Percentiles rank a stretch among this genome's conserved stretches.
Evolutionary conservation across 2,797 vertebrate species (phyloP).

Genomic region (Nannoperca obscura): DNA sequence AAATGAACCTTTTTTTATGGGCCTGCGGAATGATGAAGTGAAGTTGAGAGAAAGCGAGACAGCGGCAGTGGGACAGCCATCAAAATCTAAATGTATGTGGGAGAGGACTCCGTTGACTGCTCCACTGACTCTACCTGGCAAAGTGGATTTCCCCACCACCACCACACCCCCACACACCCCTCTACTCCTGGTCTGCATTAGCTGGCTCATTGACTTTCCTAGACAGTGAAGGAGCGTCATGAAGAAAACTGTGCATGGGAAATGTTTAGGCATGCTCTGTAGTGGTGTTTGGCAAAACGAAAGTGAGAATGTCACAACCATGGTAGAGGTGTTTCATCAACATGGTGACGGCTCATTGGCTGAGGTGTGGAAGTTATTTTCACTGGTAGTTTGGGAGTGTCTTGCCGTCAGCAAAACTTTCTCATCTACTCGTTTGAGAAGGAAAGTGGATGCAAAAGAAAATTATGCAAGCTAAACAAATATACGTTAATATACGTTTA

Average conservation of each 20-base stretch:
- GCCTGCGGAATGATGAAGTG: slow-evolving; percentile 63
- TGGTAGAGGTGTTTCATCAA: slow-evolving; percentile 66
- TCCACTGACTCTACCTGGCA: slow-evolving; percentile 63
- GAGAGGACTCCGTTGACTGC: slow-evolving; percentile 62
- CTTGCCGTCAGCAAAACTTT: slow-evolving; percentile 51
- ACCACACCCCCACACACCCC: neutral
- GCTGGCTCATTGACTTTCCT: slow-evolving; percentile 65
- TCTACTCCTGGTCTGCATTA: slow-evolving; percentile 47
- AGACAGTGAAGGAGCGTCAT: slow-evolving; percentile 50
- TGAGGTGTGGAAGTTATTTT: slow-evolving; percentile 48
- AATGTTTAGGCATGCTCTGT: slow-evolving; percentile 41
- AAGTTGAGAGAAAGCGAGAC: slow-evolving; percentile 56
- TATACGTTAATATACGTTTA: neutral
- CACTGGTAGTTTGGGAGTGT: slow-evolving; percentile 33
- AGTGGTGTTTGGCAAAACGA: slow-evolving; percentile 46
- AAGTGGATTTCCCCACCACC: slow-evolving; percentile 55
- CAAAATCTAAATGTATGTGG: slow-evolving; percentile 64
- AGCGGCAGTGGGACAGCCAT: slow-evolving; percentile 41
- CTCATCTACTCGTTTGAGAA: slow-evolving; percentile 27
- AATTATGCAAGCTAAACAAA: slow-evolving; percentile 42
- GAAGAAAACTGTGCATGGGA: slow-evolving; percentile 45
- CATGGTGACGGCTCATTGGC: slow-evolving; percentile 48
- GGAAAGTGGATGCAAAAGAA: slow-evolving; percentile 23
- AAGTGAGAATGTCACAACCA: slow-evolving; percentile 60
- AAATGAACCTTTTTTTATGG: slow-evolving; percentile 64